Evolutionary conservation across 2,888 invertebrate genomes (phyloP).

Genomic region (Eupithecia exiguata): DNA sequence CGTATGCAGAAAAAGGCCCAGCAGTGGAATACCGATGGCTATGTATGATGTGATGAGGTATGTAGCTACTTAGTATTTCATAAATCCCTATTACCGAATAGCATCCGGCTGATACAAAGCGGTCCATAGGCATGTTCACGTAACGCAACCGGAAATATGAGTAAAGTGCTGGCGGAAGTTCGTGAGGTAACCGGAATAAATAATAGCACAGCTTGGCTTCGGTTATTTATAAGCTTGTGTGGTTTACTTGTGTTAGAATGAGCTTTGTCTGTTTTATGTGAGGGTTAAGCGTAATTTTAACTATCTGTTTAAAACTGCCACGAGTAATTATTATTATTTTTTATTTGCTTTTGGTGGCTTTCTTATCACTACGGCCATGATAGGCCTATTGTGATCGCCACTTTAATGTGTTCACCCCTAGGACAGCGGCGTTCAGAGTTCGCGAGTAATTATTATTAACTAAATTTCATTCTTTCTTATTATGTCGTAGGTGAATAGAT

Average conservation of each 20-base stretch:
- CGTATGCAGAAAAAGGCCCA: neutral
- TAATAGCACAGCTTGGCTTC: slow-evolving; percentile 29
- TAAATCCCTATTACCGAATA: neutral
- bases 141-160: slow-evolving; percentile 56
- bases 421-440: too few relatives aligned
- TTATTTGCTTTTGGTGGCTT: too few relatives aligned
- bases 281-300: neutral
- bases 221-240: neutral
- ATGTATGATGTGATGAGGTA: neutral
- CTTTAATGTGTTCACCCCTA: too few relatives aligned
- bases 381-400: too few relatives aligned
- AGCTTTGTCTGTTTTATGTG: neutral
- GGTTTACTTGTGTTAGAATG: neutral
- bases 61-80: neutral
- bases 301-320: neutral
- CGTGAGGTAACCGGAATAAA: slow-evolving; percentile 45
- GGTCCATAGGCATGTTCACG: slow-evolving; percentile 8
- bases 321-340: too few relatives aligned
- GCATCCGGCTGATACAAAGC: slow-evolving; percentile 1
- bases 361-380: too few relatives aligned
- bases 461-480: neutral
- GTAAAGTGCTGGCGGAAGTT: slow-evolving; percentile 56
- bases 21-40: neutral
- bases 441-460: too few relatives aligned
- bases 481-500: neutral